These are phyloP conservation scores for Erannis defoliaria DNA, from an alignment of 2,888 invertebrate species.

Conservation along the genomic window DNA sequence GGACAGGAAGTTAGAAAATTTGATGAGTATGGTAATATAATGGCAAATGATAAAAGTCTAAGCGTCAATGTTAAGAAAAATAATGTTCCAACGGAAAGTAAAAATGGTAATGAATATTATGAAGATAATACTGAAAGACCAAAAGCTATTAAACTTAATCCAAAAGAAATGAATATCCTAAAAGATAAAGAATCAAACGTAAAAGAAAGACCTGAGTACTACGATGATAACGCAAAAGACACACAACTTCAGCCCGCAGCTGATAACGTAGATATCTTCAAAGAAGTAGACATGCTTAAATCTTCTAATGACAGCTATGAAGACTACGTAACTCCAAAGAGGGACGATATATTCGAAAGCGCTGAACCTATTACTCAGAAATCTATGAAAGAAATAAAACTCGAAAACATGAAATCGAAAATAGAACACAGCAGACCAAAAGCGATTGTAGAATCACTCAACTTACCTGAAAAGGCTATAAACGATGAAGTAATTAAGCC, in stretches of 20 bases:
- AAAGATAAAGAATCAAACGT: background rate
- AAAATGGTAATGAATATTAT: constrained; percentile 14
- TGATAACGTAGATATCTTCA: constrained; percentile 37
- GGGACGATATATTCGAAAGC: constrained; percentile 52
- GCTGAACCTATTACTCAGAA: constrained; percentile 18
- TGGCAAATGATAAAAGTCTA: background rate
- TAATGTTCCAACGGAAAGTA: background rate
- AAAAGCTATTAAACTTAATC: background rate
- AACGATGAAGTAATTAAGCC: background rate
- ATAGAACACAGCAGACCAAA: constrained; percentile 8
- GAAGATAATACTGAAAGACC: constrained; percentile 4
- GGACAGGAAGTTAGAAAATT: background rate
- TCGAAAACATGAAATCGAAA: constrained; percentile 2
- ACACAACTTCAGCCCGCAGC: constrained; percentile 9
- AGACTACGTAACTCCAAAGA: constrained; percentile 64
- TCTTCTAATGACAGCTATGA: constrained; percentile 64
- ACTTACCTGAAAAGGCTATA: background rate
- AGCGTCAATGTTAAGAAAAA: background rate
- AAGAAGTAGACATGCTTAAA: constrained; percentile 46
- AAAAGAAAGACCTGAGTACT: background rate
- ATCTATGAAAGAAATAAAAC: background rate
- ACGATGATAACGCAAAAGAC: constrained; percentile 8
- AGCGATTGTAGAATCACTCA: constrained; percentile 4
- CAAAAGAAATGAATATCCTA: background rate
- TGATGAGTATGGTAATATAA: constrained; percentile 1